These are phyloP conservation scores for Steinernema scapterisci DNA, from an alignment of 2,888 invertebrate genomes.

Conservation along the genomic window DNA sequence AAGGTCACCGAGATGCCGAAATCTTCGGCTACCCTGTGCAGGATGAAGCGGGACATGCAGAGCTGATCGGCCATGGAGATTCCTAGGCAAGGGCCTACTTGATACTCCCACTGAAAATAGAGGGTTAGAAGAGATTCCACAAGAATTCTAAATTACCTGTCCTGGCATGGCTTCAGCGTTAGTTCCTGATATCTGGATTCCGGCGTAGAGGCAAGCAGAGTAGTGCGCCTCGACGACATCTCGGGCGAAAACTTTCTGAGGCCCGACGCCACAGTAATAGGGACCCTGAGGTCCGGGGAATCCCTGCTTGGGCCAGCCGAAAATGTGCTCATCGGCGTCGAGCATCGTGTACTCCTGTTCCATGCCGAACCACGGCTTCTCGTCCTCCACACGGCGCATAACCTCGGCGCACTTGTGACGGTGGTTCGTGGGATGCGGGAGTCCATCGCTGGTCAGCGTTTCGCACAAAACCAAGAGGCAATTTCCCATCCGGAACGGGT, in stretches of 20 bases:
- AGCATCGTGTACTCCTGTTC: conserved; percentile 72
- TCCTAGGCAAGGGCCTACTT: conserved; percentile 70
- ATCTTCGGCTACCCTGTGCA: conserved; percentile 71
- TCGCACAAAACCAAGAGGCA: conserved; percentile 61
- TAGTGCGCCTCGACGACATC: conserved; percentile 96
- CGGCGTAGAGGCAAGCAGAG: conserved; percentile 88
- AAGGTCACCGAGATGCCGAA: conserved; percentile 69
- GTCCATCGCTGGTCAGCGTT: conserved; percentile 82
- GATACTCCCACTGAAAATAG: conserved; percentile 67
- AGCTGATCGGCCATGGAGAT: conserved; percentile 71
- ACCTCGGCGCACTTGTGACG: conserved; percentile 41
- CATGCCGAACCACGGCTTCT: conserved; percentile 70
- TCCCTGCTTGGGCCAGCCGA: conserved; percentile 67
- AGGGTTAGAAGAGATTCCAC: too few relatives aligned
- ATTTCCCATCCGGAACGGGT: conserved; percentile 61
- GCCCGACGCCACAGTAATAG: conserved; percentile 96
- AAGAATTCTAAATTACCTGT: too few relatives aligned
- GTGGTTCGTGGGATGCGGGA: conserved; percentile 71
- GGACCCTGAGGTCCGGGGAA: conserved; percentile 63
- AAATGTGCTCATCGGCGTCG: conserved; percentile 66
- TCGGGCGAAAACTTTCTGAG: conserved; percentile 89
- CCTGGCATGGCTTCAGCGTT: conserved; percentile 76
- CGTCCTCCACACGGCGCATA: conserved; percentile 41
- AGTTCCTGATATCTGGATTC: conserved; percentile 86
- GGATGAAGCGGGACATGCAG: conserved; percentile 70